Percentiles rank a stretch among this genome's conserved stretches.
These are phyloP conservation scores for Raja brachyura DNA, from an alignment of 2,113 vertebrate genomes.

Conservation along the genomic window DNA sequence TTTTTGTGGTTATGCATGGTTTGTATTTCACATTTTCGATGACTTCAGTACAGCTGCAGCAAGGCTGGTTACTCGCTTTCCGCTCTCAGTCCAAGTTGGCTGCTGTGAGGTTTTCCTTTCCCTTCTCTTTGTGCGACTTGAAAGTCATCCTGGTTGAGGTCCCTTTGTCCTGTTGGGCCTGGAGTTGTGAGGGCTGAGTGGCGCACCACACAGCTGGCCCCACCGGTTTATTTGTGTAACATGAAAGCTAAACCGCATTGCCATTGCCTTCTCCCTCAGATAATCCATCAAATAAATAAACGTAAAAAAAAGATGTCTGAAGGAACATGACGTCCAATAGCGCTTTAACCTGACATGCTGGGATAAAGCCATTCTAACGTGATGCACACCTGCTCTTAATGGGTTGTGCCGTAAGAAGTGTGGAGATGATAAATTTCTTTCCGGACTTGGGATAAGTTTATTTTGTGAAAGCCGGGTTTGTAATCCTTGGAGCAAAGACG, in stretches of 20 bases:
- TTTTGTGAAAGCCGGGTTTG: too few species aligned
- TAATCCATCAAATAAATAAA: not conserved
- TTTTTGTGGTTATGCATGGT: constrained; percentile 34
- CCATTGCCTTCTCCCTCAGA: not conserved
- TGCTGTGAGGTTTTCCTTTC: not conserved
- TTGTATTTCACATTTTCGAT: constrained; percentile 23
- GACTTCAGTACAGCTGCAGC: not conserved
- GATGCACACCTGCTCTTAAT: not conserved
- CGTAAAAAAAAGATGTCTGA: not conserved
- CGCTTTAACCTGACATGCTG: not conserved
- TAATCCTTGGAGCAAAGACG: too few species aligned
- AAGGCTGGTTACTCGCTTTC: not conserved
- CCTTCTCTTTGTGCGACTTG: constrained; percentile 9
- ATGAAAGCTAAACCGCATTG: not conserved
- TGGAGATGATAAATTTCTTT: not conserved
- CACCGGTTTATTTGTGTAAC: not conserved
- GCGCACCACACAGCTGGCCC: not conserved
- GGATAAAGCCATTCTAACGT: not conserved
- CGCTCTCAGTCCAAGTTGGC: not conserved
- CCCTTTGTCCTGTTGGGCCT: not conserved
- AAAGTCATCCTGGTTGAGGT: not conserved
- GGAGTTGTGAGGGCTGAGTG: not conserved
- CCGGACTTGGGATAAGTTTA: not conserved
- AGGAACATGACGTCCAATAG: not conserved
- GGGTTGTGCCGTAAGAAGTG: not conserved